Evolutionary conservation across 1,140 invertebrate genomes (phyloP).

Genomic region (Nymphalis io): DNA sequence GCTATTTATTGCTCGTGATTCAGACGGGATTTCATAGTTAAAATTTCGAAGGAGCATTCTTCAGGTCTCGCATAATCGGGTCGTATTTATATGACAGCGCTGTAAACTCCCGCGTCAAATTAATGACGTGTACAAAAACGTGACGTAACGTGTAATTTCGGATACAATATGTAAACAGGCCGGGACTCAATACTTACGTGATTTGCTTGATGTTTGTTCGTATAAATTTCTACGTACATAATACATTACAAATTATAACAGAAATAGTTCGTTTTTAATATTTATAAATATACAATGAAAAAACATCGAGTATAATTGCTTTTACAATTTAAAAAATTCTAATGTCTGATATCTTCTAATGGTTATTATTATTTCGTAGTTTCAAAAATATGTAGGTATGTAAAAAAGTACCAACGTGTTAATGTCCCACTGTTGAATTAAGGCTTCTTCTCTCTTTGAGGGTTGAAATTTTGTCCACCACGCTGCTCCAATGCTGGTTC

Average conservation of each 20-base stretch:
- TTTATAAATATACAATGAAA: too few relatives aligned
- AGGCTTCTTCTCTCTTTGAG: too few relatives aligned
- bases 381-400: too few relatives aligned
- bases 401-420: too few relatives aligned
- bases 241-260: too few relatives aligned
- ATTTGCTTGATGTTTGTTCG: not conserved
- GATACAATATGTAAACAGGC: constrained; percentile 34
- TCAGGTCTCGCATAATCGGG: constrained; percentile 33
- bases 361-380: too few relatives aligned
- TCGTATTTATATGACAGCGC: constrained; percentile 35
- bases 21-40: constrained; percentile 41
- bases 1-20: constrained; percentile 54
- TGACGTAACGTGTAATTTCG: constrained; percentile 42
- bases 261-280: too few relatives aligned
- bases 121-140: constrained; percentile 30
- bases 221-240: not conserved
- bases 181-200: constrained; percentile 9
- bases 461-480: too few relatives aligned
- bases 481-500: too few relatives aligned
- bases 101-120: constrained; percentile 31
- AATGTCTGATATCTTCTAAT: too few relatives aligned
- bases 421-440: too few relatives aligned
- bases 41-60: constrained; percentile 44
- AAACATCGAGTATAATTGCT: too few relatives aligned
- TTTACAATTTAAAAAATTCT: not conserved